Conservation (phyloP, 2,797 vertebrate genomes). For the Aulostomus chinensis region DNA sequence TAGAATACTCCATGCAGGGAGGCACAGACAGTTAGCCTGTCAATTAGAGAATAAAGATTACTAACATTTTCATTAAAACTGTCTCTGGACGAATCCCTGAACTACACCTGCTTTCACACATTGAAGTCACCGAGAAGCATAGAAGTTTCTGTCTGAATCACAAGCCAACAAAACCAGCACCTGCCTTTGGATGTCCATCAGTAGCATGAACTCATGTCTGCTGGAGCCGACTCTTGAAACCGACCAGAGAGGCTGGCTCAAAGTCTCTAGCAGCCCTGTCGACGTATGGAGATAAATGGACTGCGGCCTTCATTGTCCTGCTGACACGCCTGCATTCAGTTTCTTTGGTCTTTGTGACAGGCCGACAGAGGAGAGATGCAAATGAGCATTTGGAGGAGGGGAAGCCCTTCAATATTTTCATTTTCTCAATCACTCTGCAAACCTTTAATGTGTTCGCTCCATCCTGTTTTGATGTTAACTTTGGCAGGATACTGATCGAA, state of each 20-base stretch:
- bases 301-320: conserved; percentile 65
- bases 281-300: conserved; percentile 78
- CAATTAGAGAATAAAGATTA: too few species aligned
- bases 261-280: conserved; percentile 55
- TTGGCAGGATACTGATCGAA: too few species aligned
- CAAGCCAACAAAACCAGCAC: conserved; percentile 63
- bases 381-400: conserved; percentile 43
- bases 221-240: conserved; percentile 63
- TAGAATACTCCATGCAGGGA: too few species aligned
- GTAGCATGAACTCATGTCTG: conserved; percentile 69
- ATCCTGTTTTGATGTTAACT: too few species aligned
- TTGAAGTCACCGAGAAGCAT: too few species aligned
- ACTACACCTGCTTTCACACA: too few species aligned
- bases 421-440: conserved; percentile 12
- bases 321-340: conserved; percentile 63
- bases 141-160: conserved; percentile 37
- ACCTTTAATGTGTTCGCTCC: neutral
- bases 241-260: conserved; percentile 55
- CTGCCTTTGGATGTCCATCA: conserved; percentile 72
- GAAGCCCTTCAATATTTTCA: conserved; percentile 14
- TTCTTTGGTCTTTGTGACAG: conserved; percentile 69
- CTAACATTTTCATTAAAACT: too few species aligned
- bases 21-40: too few species aligned
- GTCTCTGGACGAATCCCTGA: too few species aligned
- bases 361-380: conserved; percentile 59